These are phyloP conservation scores for Pyralis farinalis DNA, from an alignment of 2,888 invertebrate genomes.

Conservation along the genomic window DNA sequence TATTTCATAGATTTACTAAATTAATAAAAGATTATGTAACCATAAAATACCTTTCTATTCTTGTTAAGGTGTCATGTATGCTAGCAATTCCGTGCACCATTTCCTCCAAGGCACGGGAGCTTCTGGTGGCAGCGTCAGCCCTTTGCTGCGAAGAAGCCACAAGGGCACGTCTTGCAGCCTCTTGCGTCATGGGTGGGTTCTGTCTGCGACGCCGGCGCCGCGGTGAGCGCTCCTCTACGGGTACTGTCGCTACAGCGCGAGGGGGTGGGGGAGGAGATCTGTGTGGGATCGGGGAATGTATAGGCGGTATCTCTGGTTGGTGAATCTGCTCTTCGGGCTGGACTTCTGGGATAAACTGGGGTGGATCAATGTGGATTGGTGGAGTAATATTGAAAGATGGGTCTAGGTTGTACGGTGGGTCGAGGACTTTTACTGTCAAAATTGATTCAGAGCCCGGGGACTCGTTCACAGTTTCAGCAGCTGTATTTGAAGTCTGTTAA, in stretches of 20 bases:
- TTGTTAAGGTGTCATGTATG: too few species aligned
- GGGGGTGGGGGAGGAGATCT: not conserved
- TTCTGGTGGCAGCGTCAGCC: not conserved
- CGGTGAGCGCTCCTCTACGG: too few species aligned
- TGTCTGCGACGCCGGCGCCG: not conserved
- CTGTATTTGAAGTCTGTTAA: too few species aligned
- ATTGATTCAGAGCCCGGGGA: not conserved
- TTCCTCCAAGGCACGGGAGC: not conserved
- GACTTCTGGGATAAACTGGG: not conserved
- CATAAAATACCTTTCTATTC: too few species aligned
- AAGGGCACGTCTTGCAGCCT: conserved; percentile 1
- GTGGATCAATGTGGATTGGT: not conserved
- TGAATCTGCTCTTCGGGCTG: too few species aligned
- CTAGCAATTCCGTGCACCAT: not conserved
- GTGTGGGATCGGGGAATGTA: not conserved
- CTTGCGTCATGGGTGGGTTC: not conserved
- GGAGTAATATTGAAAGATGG: too few species aligned
- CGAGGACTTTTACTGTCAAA: not conserved
- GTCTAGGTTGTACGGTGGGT: not conserved
- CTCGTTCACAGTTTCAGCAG: too few species aligned
- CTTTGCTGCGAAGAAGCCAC: not conserved
- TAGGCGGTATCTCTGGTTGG: too few species aligned
- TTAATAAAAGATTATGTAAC: too few species aligned
- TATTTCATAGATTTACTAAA: too few species aligned
- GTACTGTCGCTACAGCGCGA: not conserved